These are phyloP conservation scores for Bombus impatiens DNA, from an alignment of 1,140 invertebrate genomes.

Conservation along the genomic window DNA sequence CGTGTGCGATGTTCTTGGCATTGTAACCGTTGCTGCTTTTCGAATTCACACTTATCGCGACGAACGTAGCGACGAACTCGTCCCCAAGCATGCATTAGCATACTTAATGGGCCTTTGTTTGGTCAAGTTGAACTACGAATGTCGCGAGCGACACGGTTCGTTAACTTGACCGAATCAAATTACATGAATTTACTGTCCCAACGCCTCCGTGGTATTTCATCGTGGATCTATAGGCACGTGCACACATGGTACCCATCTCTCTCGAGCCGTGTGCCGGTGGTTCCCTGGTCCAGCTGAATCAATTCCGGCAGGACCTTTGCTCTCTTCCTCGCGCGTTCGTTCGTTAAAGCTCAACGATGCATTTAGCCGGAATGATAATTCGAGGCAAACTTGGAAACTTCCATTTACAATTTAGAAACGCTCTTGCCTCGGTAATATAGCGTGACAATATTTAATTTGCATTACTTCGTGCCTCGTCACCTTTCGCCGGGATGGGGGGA, in stretches of 20 bases:
- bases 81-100: constrained; percentile 73
- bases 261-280: too few relatives aligned
- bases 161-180: constrained; percentile 80
- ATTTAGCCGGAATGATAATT: constrained; percentile 42
- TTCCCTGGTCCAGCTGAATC: constrained; percentile 49
- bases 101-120: constrained; percentile 80
- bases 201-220: constrained; percentile 76
- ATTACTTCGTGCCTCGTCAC: constrained; percentile 8
- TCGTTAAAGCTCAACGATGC: constrained; percentile 55
- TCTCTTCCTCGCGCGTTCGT: constrained; percentile 39
- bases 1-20: neutral
- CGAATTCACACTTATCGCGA: constrained; percentile 73
- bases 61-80: constrained; percentile 62
- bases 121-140: constrained; percentile 79
- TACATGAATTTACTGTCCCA: constrained; percentile 78
- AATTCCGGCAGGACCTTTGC: constrained; percentile 55
- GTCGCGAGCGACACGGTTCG: constrained; percentile 78
- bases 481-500: neutral
- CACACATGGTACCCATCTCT: neutral
- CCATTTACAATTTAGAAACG: neutral
- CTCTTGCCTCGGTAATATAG: neutral
- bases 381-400: constrained; percentile 5
- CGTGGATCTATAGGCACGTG: constrained; percentile 62
- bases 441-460: constrained; percentile 27
- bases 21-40: constrained; percentile 35